These are phyloP conservation scores for Pogonophryne albipinna DNA, from an alignment of 2,797 vertebrate species.

Conservation along the genomic window DNA sequence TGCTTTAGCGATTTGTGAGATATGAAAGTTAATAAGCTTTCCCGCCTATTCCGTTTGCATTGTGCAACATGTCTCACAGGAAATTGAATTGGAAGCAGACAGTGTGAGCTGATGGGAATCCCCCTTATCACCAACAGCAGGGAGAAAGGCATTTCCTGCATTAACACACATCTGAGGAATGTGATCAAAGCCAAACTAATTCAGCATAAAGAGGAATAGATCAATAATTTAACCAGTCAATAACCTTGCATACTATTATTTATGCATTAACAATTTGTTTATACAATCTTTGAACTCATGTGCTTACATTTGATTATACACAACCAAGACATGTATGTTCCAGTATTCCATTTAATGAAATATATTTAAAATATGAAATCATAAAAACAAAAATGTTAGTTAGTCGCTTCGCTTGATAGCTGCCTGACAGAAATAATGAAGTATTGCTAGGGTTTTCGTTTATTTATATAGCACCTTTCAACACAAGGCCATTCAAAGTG, in stretches of 20 bases:
- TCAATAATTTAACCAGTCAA: conserved; percentile 3
- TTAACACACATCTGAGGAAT: conserved; percentile 30
- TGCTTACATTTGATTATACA: not conserved
- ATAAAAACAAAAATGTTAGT: not conserved
- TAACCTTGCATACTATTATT: not conserved
- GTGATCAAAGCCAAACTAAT: conserved; percentile 28
- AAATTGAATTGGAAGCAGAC: conserved; percentile 51
- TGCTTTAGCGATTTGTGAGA: conserved; percentile 21
- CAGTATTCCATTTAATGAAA: not conserved
- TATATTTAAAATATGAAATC: not conserved
- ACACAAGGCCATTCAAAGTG: no score
- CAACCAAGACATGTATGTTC: not conserved
- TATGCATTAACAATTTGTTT: not conserved
- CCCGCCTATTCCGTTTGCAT: conserved; percentile 43
- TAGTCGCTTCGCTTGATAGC: not conserved
- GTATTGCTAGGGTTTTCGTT: no score
- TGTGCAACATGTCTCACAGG: conserved; percentile 52
- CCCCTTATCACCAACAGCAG: conserved; percentile 52
- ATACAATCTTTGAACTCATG: not conserved
- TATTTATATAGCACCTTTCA: no score
- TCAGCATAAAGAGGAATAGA: not conserved
- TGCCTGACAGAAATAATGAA: not conserved
- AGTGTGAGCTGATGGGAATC: conserved; percentile 60
- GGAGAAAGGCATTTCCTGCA: conserved; percentile 57
- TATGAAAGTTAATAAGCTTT: conserved; percentile 40